Evolutionary conservation across 2,113 vertebrate species (phyloP).

Genomic region (Prinia subflava): DNA sequence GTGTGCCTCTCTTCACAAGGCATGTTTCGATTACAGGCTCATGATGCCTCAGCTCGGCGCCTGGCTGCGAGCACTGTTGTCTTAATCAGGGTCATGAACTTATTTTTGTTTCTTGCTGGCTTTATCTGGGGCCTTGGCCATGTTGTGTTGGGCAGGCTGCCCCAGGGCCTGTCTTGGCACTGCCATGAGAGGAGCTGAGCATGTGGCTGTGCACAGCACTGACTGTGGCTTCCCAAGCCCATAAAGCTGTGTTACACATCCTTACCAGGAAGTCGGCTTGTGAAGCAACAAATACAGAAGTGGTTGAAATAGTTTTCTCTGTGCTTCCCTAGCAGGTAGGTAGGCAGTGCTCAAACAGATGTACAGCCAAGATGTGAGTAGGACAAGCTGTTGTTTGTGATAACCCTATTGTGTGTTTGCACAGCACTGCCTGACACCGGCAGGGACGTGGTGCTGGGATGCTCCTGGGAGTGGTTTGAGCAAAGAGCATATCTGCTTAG

Average conservation of each 20-base stretch:
- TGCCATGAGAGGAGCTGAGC: background rate
- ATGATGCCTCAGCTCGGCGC: constrained; percentile 20
- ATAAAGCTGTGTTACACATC: background rate
- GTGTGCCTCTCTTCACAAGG: constrained; percentile 37
- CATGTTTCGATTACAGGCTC: constrained; percentile 40
- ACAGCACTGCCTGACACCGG: background rate
- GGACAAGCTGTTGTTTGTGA: background rate
- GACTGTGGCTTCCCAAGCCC: background rate
- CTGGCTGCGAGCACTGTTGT: constrained; percentile 24
- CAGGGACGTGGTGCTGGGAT: background rate
- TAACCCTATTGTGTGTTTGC: background rate
- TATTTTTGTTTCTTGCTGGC: constrained; percentile 27
- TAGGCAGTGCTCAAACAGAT: background rate
- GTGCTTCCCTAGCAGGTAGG: background rate
- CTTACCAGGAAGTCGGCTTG: background rate
- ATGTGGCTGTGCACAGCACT: background rate
- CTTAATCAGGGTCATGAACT: constrained; percentile 49
- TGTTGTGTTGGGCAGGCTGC: background rate
- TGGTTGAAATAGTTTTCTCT: background rate
- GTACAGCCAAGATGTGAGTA: rapidly evolving
- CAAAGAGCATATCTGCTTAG: background rate
- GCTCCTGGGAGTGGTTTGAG: background rate
- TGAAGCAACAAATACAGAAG: background rate
- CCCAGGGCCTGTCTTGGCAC: background rate
- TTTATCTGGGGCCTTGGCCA: background rate